phyloP scores from a whole-genome alignment of 1,140 invertebrate species.

The Atta cephalotes region DNA sequence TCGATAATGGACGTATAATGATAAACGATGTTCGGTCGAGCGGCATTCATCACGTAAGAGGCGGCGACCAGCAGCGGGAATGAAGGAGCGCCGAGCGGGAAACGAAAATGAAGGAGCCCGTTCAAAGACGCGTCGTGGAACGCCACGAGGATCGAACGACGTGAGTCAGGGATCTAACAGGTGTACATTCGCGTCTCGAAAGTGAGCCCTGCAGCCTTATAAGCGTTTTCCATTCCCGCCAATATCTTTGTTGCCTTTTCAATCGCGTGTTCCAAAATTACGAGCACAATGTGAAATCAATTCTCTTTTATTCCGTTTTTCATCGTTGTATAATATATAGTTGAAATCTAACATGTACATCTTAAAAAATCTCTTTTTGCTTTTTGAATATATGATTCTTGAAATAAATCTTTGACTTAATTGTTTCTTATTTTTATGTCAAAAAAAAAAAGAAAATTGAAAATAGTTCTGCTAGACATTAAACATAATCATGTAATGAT shows the following conservation, averaged over 20 bases:
- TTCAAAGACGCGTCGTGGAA: constrained; percentile 62
- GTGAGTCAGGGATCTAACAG: constrained; percentile 70
- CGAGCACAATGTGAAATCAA: background rate
- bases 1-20: constrained; percentile 71
- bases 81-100: constrained; percentile 24
- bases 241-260: constrained; percentile 9
- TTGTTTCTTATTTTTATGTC: background rate
- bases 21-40: constrained; percentile 68
- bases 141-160: constrained; percentile 56
- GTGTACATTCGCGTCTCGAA: constrained; percentile 63
- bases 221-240: constrained; percentile 45
- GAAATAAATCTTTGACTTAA: background rate
- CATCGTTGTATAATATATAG: background rate
- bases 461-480: background rate
- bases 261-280: constrained; percentile 11
- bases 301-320: background rate
- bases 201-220: constrained; percentile 5
- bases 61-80: background rate
- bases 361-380: background rate
- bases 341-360: background rate
- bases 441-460: background rate
- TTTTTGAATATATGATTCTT: background rate
- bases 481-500: constrained; percentile 17
- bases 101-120: constrained; percentile 70
- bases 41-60: constrained; percentile 45